Evolutionary conservation across 2,113 vertebrate species (phyloP), one percentile per base, ranked within the genome.

Genomic region (Melanerpes aurifrons): DNA sequence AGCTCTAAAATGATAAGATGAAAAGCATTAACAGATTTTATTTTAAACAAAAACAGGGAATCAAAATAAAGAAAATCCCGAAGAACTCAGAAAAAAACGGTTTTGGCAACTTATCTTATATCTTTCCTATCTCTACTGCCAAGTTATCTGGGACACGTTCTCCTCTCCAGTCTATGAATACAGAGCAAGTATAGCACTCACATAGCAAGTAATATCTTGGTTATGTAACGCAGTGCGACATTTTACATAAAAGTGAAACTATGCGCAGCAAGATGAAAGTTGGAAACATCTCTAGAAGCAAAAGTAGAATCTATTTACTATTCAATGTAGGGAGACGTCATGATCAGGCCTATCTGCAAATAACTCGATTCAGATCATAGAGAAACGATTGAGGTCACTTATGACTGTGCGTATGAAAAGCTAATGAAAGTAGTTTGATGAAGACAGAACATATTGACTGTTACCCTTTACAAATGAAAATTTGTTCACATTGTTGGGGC

Each of bases 141-240:
- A 81, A 67, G 31, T 56, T 86, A 82, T 94, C 68, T 94, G 35
- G 35, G 56, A 78, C 58, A 62, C 2, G 9, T 71, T 94, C 71
- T 94, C 70, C 80, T 74, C 16, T 25, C 54, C 61, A 43, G 54
- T 64, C 82, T 78, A 91, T 47, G 76, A 94, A 93, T 73, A 67
- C 4, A 90, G 43, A 74, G 62, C 47, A 80, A 86, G 78, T 24
- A 82, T 40, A 80, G 80, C 73, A 64, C 50, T 67, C 53, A 57
- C 15, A 67, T 6, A 59, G 18, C 47, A 67, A 94, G 67, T n/a
- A 85, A 76, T 5, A 4, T 35, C 53, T 82, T 53, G 35, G 15
- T 89, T 96, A 91, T 66, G 16, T 63, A 93, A 93, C 1, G 1
- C 13, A 2, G 61, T 40, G 32, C 1, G 3, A 77, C 70, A 86